A percentile compares a stretch with the other conserved stretches of the same genome.
Conservation (phyloP, 2,113 vertebrate species). For the Micromys minutus region DNA sequence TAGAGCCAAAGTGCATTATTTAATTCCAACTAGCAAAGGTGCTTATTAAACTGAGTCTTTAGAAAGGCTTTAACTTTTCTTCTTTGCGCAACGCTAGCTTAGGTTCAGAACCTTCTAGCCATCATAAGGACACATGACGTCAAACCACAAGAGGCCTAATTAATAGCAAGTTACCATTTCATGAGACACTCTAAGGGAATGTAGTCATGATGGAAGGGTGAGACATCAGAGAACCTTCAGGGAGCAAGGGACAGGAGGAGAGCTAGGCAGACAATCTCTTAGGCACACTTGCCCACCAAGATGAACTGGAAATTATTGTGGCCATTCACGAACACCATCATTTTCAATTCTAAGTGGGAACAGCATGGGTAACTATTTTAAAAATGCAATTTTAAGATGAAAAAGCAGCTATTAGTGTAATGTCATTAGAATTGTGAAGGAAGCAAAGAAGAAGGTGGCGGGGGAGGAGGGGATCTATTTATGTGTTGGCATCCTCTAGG, state of each 20-base stretch:
- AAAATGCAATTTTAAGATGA: constrained; percentile 40
- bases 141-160: constrained; percentile 42
- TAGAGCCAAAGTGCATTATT: not conserved
- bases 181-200: not conserved
- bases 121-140: constrained; percentile 29
- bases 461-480: not conserved
- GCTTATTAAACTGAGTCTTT: not conserved
- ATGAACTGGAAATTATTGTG: constrained; percentile 2
- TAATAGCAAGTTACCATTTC: not conserved
- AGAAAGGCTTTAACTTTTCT: not conserved
- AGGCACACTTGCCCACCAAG: not conserved
- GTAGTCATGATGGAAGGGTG: not conserved
- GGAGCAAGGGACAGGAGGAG: fast-evolving
- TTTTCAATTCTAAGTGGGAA: constrained; percentile 11
- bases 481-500: not conserved
- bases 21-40: constrained; percentile 23
- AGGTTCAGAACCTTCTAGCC: not conserved
- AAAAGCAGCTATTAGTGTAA: constrained; percentile 44
- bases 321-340: not conserved
- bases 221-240: not conserved
- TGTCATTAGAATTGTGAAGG: not conserved
- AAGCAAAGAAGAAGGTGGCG: too few relatives aligned
- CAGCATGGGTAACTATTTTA: not conserved
- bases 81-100: not conserved
- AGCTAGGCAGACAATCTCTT: not conserved